Conservation (phyloP, 2,797 vertebrate species). For the Fistularia commersonii region DNA sequence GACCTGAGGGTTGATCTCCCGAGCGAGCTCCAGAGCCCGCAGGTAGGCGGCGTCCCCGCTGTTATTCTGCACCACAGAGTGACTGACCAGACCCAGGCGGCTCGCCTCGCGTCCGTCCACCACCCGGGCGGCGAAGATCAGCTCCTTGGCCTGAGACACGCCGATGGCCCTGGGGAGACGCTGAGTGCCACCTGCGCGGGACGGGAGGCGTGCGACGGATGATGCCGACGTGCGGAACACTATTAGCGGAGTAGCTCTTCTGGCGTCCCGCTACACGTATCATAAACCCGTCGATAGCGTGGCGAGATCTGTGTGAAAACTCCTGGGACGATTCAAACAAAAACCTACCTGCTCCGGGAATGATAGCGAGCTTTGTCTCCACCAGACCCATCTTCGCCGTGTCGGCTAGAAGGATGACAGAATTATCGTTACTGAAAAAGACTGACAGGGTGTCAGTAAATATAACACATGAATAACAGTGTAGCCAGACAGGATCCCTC, state of each 20-base stretch:
- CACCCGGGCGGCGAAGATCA: slow-evolving; percentile 89
- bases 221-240: too few species aligned
- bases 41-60: slow-evolving; percentile 90
- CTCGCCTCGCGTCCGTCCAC: slow-evolving; percentile 87
- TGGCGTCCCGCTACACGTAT: too few species aligned
- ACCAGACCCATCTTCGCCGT: slow-evolving; percentile 95
- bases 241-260: too few species aligned
- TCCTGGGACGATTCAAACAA: neutral
- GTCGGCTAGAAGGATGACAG: slow-evolving; percentile 73
- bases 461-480: neutral
- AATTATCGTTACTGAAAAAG: neutral
- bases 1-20: slow-evolving; percentile 95
- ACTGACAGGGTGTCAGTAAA: neutral
- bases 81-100: slow-evolving; percentile 85
- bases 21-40: slow-evolving; percentile 85
- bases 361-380: slow-evolving; percentile 93
- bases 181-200: slow-evolving; percentile 86
- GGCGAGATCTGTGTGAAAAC: too few species aligned
- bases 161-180: slow-evolving; percentile 87
- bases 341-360: slow-evolving; percentile 91
- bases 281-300: too few species aligned
- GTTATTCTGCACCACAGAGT: slow-evolving; percentile 89
- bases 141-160: slow-evolving; percentile 89
- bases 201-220: neutral
- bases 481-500: too few species aligned